Base-by-base conservation (phyloP, 2,113 vertebrate genomes). In the Podocnemis expansa region DNA sequence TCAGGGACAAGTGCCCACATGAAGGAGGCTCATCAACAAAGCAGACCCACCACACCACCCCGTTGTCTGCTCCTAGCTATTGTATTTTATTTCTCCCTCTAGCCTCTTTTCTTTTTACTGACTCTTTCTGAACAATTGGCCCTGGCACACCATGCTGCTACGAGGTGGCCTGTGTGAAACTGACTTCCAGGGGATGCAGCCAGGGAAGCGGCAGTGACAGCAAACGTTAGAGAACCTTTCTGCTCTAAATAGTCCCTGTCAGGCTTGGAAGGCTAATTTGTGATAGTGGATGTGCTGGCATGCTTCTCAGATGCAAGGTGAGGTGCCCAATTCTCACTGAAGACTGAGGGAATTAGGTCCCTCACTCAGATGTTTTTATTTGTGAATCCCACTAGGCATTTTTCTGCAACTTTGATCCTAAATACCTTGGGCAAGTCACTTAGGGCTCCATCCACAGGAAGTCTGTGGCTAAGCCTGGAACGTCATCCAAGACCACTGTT, bases 271-370 rank as follows among this genome's bases (percentile, higher is more conserved):
- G 63, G 63, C 34, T n/a, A 70, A 8, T 70, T 70, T 10, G 9
- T 45, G 0, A 10, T 75, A 58, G 49, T 63, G 75, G 1, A 29
- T 2, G 0, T 0, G 0, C 22, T 41, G 2, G 0, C 10, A 31
- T 78, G 78, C 63, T 52, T 81, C 1, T 1, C 0, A 0, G 49
- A 21, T 6, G 58, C 0, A 1, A 52, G 86, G 47, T 29, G 54
- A 49, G 52, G 82, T 81, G 80, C 73, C 80, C 8, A 5, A 43
- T 49, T 86, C 67, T 87, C 51, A 1, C 55, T 2, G 78, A 54
- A 51, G 25, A 27, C 5, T 1, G 8, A 16, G 81, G 80, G 19
- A 89, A 79, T 17, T 27, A 51, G 55, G 76, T 25, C 13, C 25
- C 3, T 63, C n/a, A 78, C 47, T 75, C 29, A 2, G 70, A 54